phyloP scores from a whole-genome alignment of 2,797 vertebrate species.

The Novumbra hubbsi region DNA sequence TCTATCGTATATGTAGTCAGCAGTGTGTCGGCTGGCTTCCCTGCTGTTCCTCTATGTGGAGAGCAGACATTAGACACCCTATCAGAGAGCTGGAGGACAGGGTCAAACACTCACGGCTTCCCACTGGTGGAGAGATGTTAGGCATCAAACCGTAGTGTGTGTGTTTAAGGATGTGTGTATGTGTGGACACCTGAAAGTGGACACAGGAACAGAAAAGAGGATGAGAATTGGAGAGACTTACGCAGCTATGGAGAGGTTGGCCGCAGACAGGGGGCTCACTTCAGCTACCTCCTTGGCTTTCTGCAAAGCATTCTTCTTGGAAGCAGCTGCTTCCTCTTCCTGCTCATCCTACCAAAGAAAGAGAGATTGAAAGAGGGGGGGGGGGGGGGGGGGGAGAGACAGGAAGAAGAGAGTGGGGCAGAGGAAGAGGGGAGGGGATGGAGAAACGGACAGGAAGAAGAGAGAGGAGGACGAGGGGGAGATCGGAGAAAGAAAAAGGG shows the following conservation, averaged over 20 bases:
- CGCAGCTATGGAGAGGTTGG: slow-evolving; percentile 92
- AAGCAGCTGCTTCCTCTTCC: slow-evolving; percentile 92
- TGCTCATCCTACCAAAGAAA: slow-evolving; percentile 84
- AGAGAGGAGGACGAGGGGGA: neutral
- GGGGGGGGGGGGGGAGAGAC: neutral
- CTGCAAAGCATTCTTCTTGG: slow-evolving; percentile 91
- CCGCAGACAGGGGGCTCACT: slow-evolving; percentile 92
- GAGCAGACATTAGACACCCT: neutral
- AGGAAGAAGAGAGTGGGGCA: slow-evolving; percentile 17
- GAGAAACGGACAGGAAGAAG: neutral
- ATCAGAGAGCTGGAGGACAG: neutral
- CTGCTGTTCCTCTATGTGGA: neutral
- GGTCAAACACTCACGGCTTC: slow-evolving; percentile 22
- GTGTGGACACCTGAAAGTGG: neutral
- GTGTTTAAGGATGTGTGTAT: neutral
- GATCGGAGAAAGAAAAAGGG: too few species aligned
- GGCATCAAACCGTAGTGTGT: slow-evolving; percentile 29
- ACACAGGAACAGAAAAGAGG: neutral
- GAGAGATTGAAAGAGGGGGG: slow-evolving; percentile 15
- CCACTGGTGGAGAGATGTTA: slow-evolving; percentile 38
- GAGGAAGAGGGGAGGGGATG: too few species aligned
- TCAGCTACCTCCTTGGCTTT: slow-evolving; percentile 97
- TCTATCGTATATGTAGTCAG: neutral
- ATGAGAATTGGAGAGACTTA: slow-evolving; percentile 64
- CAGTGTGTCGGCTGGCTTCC: neutral